phyloP scores from a whole-genome alignment of 2,113 vertebrate genomes.

The Tyrannus savana region DNA sequence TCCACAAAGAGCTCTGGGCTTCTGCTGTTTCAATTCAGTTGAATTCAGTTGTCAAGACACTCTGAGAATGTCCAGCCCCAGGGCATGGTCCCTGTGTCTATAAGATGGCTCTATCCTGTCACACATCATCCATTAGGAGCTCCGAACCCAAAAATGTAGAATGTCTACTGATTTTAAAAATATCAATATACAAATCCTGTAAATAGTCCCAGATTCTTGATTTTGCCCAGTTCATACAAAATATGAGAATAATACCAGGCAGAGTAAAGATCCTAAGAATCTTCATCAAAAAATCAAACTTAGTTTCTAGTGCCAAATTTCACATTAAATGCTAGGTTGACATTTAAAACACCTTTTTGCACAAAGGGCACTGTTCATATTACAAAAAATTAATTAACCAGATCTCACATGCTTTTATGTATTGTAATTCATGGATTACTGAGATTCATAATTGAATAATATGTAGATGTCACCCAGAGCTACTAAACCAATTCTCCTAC shows the following conservation, averaged over 20 bases:
- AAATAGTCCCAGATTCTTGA: neutral
- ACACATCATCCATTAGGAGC: neutral
- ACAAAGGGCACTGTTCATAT: constrained; percentile 49
- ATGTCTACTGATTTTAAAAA: neutral
- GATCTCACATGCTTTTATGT: constrained; percentile 58
- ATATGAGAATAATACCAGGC: neutral
- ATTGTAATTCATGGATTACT: constrained; percentile 75
- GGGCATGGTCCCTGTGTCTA: neutral
- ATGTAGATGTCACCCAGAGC: constrained; percentile 74
- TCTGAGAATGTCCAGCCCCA: neutral
- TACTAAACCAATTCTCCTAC: constrained; percentile 73
- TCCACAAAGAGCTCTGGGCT: neutral
- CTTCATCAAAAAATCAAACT: constrained; percentile 14
- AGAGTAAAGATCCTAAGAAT: neutral
- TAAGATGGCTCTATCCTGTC: neutral
- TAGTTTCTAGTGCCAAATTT: constrained; percentile 6
- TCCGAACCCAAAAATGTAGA: neutral
- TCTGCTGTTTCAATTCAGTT: neutral
- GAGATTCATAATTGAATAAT: constrained; percentile 76
- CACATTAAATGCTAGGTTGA: constrained; percentile 43
- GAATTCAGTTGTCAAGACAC: neutral
- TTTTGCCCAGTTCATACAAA: neutral
- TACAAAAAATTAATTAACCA: constrained; percentile 66
- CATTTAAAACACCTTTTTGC: constrained; percentile 66
- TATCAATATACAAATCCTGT: neutral